phyloP scores from a whole-genome alignment of 2,888 invertebrate genomes.

The Tubulanus polymorphus region DNA sequence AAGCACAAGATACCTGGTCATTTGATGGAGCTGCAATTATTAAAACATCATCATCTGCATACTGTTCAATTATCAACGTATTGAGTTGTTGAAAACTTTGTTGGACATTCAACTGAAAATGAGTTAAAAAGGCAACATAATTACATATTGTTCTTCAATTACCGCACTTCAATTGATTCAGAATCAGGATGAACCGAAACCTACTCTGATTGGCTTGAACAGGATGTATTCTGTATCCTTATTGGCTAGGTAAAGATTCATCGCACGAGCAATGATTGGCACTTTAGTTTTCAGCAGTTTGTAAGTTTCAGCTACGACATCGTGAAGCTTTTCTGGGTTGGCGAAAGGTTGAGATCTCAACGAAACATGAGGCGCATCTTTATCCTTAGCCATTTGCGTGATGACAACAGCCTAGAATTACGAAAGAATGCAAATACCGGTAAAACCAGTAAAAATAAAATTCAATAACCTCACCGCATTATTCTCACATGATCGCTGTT shows the following conservation, averaged over 20 bases:
- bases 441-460: background rate
- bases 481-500: background rate
- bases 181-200: constrained; percentile 58
- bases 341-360: constrained; percentile 64
- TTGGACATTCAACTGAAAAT: constrained; percentile 69
- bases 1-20: too few relatives aligned
- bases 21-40: constrained; percentile 87
- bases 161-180: background rate
- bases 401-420: constrained; percentile 47
- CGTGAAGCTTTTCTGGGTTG: constrained; percentile 68
- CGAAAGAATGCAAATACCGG: too few relatives aligned
- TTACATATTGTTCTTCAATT: background rate
- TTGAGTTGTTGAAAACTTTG: constrained; percentile 74
- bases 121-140: background rate
- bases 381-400: constrained; percentile 43
- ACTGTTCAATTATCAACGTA: constrained; percentile 68
- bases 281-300: constrained; percentile 74
- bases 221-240: constrained; percentile 95
- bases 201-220: constrained; percentile 85
- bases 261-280: constrained; percentile 76
- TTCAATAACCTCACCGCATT: background rate
- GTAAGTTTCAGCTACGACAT: constrained; percentile 72
- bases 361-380: constrained; percentile 33
- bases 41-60: constrained; percentile 67
- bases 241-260: constrained; percentile 94